A percentile compares a stretch with the other conserved stretches of the same genome.
phyloP scores from a whole-genome alignment of 2,888 invertebrate genomes.

The Oligia fasciuncula region DNA sequence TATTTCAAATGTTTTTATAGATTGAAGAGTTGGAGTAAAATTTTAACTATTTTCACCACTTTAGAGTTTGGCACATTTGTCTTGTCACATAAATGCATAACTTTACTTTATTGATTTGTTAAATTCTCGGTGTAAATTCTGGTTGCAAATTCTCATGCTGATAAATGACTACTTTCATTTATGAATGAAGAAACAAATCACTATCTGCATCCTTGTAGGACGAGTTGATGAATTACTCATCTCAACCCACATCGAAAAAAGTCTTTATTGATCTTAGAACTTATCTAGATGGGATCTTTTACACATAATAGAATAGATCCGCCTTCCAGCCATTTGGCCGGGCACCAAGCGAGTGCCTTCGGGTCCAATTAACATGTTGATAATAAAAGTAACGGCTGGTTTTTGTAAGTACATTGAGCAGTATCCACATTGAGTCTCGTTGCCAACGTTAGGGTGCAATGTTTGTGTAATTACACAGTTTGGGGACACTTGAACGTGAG shows the following conservation, averaged over 20 bases:
- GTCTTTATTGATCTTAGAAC: slow-evolving; percentile 23
- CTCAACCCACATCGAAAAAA: not conserved
- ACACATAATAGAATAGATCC: slow-evolving; percentile 69
- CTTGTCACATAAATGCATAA: not conserved
- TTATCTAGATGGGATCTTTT: slow-evolving; percentile 44
- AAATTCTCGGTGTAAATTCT: too few relatives aligned
- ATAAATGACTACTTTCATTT: not conserved
- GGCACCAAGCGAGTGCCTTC: slow-evolving; percentile 80
- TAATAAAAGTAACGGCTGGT: slow-evolving; percentile 79
- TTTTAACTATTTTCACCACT: not conserved
- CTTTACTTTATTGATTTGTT: not conserved
- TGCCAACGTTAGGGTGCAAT: slow-evolving; percentile 64
- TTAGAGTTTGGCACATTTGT: not conserved
- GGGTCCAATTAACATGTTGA: slow-evolving; percentile 85
- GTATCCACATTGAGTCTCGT: slow-evolving; percentile 48
- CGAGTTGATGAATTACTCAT: too few relatives aligned
- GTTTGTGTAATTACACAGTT: slow-evolving; percentile 62
- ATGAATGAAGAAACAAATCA: not conserved
- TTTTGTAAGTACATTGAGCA: slow-evolving; percentile 58
- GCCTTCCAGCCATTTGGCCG: slow-evolving; percentile 80
- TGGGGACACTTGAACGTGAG: slow-evolving; percentile 29
- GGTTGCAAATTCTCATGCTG: not conserved
- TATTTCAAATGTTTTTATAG: not conserved
- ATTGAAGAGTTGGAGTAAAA: not conserved
- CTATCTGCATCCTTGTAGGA: not conserved